Conservation (phyloP, 35 echinoderm and acorn worm genomes). For the Heliocidaris erythrogramma region DNA sequence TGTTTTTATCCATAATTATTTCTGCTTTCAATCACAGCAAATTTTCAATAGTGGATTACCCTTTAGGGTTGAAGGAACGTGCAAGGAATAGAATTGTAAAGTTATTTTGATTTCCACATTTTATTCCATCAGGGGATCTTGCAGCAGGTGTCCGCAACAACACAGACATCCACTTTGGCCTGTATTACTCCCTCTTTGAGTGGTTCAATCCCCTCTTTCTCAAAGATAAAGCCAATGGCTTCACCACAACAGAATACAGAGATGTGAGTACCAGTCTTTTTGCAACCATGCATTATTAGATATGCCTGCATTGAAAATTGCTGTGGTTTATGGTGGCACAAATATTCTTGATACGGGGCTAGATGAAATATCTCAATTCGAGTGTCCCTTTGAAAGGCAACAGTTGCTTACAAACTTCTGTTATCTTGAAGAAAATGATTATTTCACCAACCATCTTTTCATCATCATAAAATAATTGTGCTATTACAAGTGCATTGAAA, state of each 20-base stretch:
- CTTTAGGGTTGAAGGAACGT: neutral
- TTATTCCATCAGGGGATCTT: conserved; percentile 59
- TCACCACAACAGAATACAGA: conserved; percentile 61
- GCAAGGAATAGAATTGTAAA: neutral
- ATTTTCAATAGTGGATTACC: neutral
- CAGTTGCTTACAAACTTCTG: too few relatives aligned
- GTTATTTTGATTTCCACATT: neutral
- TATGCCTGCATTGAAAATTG: neutral
- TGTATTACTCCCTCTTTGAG: conserved; percentile 51
- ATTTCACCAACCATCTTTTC: too few relatives aligned
- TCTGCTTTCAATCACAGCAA: neutral
- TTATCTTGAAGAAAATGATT: too few relatives aligned
- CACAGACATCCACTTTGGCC: conserved; percentile 42
- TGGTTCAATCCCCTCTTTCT: conserved; percentile 76
- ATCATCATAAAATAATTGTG: too few relatives aligned
- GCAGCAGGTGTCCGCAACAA: conserved; percentile 47
- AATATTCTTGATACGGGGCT: too few relatives aligned
- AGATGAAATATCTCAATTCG: too few relatives aligned
- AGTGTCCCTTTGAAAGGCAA: too few relatives aligned
- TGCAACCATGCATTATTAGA: neutral
- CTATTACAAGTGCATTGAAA: too few relatives aligned
- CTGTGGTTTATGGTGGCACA: neutral
- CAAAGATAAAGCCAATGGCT: conserved; percentile 58
- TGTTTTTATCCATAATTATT: neutral
- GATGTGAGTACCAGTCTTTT: conserved; percentile 54